Base-by-base conservation (phyloP, 2,888 invertebrate species). In the Drosophila heteroneura region DNA sequence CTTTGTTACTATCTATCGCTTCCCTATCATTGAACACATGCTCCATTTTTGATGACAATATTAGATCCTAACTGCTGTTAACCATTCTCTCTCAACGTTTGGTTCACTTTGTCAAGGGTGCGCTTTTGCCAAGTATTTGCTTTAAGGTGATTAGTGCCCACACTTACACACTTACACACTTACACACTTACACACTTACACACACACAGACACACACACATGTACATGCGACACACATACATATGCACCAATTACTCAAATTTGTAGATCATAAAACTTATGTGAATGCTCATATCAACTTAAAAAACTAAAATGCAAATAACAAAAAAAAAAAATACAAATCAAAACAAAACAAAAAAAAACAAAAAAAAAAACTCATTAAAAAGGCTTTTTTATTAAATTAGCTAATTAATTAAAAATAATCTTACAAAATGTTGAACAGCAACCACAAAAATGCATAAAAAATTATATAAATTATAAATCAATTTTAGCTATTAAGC, bases 261-360 rank as follows among this genome's bases (percentile, higher is more conserved):
- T 73, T 76, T 72, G 61, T 53, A 77, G 32, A 67, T 73, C 58
- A 81, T 60, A 72, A 78, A 67, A 57, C 62, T 82, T 81, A 85
- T 85, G 90, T 90, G 82, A 87, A 80, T 81, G 89, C 89, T 90
- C 91, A 87, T 90, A 87, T 87, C 90, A 87, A 90, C 64, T 74
- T 70, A 60, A 70, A 56, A 56, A 68, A 62, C 22, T 66, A 63
- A 77, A 59, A 59, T 53, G 16, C 57, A n/a, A 54, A 76, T 52
- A 58, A 76, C 75, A 74, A 75, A 76, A 70, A 51, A 52, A 80
- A 73, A 60, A 41, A 53, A 22, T n/a, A n/a, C n/a, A n/a, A n/a
- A n/a, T n/a, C n/a, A 64, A 78, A 54, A 56, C 26, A 51, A 75
- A 54, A 57, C 76, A 76, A 76, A 71, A 75, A 67, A 56, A 54